Base-by-base conservation (phyloP, 92 coral and sea anemone species). In the Paragorgia papillata region DNA sequence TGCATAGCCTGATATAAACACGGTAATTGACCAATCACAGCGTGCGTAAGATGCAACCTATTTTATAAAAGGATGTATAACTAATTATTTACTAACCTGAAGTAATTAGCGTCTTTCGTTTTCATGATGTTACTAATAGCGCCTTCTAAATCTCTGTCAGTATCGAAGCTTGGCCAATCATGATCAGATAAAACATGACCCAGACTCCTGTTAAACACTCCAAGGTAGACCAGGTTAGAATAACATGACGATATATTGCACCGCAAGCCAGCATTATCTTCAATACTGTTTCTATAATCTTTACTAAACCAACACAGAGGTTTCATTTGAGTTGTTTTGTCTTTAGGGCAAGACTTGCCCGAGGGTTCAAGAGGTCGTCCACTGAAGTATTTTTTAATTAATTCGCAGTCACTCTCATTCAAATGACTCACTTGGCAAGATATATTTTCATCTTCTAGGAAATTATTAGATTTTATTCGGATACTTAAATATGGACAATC, bases 161-260 rank as follows among this genome's bases (percentile, higher is more conserved):
- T 22, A 28, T n/a, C 17, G 28, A 64, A 64, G 13, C 71, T 17
- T 20, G 29, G 71, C 71, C 71, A 64, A 15, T 64, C 51, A 34
- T 64, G 29, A 34, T 64, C 71, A 20, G 71, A 24, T 28, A 64
- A 21, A 41, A 64, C 71, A 19, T 39, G 49, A 15, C 71, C 71
- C 15, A 64, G 8, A 12, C 22, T 64, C 26, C 1, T 39, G 28
- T 64, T 39, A 25, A 64, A 64, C 27, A 64, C 71, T 15, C 71
- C 71, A 64, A 64, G 71, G 22, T 64, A 64, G 12, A 64, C 71
- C 3, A 15, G 25, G 29, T 20, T 20, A 40, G n/a, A 25, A 2
- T 20, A 2, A 15, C 71, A 64, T 7, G 26, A 21, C 71, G 5
- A 18, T 20, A 18, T 64, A 32, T 37, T 41, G 39, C 71, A 64